These are phyloP conservation scores for Dermolepida albohirtum DNA, from an alignment of 2,888 invertebrate genomes.

Conservation along the genomic window DNA sequence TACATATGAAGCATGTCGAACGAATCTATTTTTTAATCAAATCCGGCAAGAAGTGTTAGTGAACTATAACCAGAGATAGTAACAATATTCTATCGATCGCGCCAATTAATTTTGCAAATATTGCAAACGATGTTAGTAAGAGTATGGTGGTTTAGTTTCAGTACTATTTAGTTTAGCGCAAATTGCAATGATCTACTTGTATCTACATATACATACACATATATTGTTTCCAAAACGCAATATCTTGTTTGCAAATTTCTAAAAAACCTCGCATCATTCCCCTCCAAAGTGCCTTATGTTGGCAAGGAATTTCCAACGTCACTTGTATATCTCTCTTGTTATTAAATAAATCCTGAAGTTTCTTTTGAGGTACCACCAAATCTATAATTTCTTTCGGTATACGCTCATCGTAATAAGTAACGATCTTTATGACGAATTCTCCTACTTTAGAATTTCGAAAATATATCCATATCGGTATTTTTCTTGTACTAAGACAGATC, in stretches of 20 bases:
- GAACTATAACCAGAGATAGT: too few relatives aligned
- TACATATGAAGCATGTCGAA: too few relatives aligned
- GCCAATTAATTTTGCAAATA: too few relatives aligned
- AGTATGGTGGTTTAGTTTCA: too few relatives aligned
- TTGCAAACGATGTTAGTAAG: too few relatives aligned
- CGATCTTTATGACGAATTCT: slow-evolving; percentile 18
- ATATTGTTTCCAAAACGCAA: slow-evolving; percentile 32
- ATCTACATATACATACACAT: slow-evolving; percentile 15
- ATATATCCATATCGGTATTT: slow-evolving; percentile 5
- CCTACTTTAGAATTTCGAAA: slow-evolving; percentile 19
- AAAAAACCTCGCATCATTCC: slow-evolving; percentile 18
- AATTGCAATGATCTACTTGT: too few relatives aligned
- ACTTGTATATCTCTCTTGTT: not conserved
- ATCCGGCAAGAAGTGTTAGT: too few relatives aligned
- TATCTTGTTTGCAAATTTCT: slow-evolving; percentile 12
- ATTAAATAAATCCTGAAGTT: not conserved
- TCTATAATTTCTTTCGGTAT: slow-evolving; percentile 8
- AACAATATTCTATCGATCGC: too few relatives aligned
- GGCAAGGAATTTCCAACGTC: slow-evolving; percentile 21
- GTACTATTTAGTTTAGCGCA: too few relatives aligned
- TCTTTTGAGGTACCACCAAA: not conserved
- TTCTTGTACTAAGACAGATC: not conserved
- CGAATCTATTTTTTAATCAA: too few relatives aligned
- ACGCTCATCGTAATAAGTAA: not conserved
- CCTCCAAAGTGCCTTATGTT: slow-evolving; percentile 32